phyloP scores from a whole-genome alignment of 1,140 invertebrate genomes.

The Littorina saxatilis region DNA sequence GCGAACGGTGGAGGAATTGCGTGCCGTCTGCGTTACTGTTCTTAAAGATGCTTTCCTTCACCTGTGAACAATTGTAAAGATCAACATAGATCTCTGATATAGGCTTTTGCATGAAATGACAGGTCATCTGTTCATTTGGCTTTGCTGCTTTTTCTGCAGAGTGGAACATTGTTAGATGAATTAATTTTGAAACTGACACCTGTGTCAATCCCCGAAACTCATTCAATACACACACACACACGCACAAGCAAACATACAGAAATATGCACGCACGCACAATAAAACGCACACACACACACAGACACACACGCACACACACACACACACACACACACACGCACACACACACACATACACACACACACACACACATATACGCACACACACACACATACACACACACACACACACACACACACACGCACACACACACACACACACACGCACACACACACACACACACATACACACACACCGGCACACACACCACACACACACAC shows the following conservation, averaged over 20 bases:
- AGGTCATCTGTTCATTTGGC: too few species aligned
- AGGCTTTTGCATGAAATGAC: too few species aligned
- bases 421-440: slow-evolving; percentile 9
- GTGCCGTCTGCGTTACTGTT: too few species aligned
- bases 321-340: slow-evolving; percentile 5
- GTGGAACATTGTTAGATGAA: too few species aligned
- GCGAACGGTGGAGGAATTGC: too few species aligned
- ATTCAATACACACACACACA: neutral
- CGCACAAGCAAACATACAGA: neutral
- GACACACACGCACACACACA: neutral
- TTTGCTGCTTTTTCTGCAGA: too few species aligned
- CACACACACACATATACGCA: slow-evolving; percentile 7
- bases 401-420: slow-evolving; percentile 22
- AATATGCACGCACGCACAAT: neutral
- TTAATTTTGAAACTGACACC: too few species aligned
- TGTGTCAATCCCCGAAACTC: too few species aligned
- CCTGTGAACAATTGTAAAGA: too few species aligned
- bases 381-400: slow-evolving; percentile 1
- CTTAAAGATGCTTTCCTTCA: too few species aligned
- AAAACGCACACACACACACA: slow-evolving; percentile 3
- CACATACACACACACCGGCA: neutral
- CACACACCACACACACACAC: slow-evolving; percentile 26
- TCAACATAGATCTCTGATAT: too few species aligned
- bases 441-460: slow-evolving; percentile 6
- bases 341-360: slow-evolving; percentile 7